Base-by-base conservation (phyloP, 2,888 invertebrate genomes). In the Dione vanillae region DNA sequence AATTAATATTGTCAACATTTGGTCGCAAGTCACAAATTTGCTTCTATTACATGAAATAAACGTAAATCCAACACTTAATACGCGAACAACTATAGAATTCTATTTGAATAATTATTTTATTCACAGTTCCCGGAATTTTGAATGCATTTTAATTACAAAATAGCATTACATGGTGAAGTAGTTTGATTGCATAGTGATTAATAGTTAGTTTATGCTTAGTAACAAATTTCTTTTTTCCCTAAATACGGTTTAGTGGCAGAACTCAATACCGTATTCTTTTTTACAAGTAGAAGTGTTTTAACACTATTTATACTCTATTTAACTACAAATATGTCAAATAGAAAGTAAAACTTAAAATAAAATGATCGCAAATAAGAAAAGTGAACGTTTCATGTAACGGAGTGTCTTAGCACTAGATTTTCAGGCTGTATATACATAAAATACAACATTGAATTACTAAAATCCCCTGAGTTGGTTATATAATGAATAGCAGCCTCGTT, bases 21-120 rank as follows among this genome's bases (percentile, higher is more conserved):
- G 61, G 61, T 14, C 61, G n/a, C 61, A 61, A 43, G 27, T n/a
- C 27, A 35, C 11, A 27, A 45, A 45, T 61, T 45, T 45, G 27
- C 45, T n/a, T 45, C 16, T 61, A 35, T 61, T 61, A 45, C 27
- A 45, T 45, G 61, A 45, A 27, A 61, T 35, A 61, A 43, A 45
- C 61, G 45, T 61, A 45, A 61, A 61, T 27, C 45, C 11, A 20
- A 27, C 16, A n/a, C 27, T 61, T 61, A 45, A 35, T 45, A 61
- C 16, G 27, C 11, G 61, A 61, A 61, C 27, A 45, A n/a, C 11
- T 45, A 16, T 56, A 43, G 20, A 27, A 61, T 5, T 43, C 43
- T n/a, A 61, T 45, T 45, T 61, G 45, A 61, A 61, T 61, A 45
- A 61, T 61, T 61, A 61, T 45, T 61, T 61, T 35, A 14, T 35